A percentile compares a stretch with the other conserved stretches of the same genome.
Conservation (phyloP, 2,797 vertebrate genomes). For the Falco concolor region DNA sequence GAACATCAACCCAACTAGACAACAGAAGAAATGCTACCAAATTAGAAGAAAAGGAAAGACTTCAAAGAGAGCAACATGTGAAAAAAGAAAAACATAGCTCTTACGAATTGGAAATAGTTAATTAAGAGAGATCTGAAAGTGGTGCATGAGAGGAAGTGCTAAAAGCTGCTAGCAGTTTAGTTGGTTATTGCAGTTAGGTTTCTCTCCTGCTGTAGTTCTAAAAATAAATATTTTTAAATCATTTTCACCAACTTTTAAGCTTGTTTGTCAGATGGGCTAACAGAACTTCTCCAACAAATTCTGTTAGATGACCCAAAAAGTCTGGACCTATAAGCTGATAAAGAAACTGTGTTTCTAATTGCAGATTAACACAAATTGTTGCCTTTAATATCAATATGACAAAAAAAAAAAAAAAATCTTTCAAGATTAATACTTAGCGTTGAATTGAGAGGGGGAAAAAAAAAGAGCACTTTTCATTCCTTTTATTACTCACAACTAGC, state of each 20-base stretch:
- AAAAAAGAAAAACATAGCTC: not conserved
- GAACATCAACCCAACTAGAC: not conserved
- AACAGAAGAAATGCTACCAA: not conserved
- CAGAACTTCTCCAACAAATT: not conserved
- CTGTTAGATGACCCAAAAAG: not conserved
- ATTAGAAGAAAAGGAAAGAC: not conserved
- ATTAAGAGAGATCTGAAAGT: not conserved
- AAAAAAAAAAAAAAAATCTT: not conserved
- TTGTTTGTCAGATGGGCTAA: not conserved
- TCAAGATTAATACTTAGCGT: not conserved
- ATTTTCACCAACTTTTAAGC: not conserved
- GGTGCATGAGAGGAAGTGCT: not conserved
- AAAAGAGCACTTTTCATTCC: not conserved
- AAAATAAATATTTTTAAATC: not conserved
- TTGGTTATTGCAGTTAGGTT: not conserved
- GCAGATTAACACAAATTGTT: not conserved
- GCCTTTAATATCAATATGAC: not conserved
- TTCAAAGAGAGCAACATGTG: not conserved
- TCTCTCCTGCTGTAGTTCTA: not conserved
- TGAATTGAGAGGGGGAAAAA: not conserved
- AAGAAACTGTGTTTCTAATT: not conserved
- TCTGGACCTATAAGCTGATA: not conserved
- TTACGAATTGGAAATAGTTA: not conserved
- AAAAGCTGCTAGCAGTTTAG: not conserved
- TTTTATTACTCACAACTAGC: not conserved